Percentiles rank a stretch among this genome's conserved stretches.
phyloP scores from a whole-genome alignment of 2,113 vertebrate genomes.

The Gallinago paraguaiae region DNA sequence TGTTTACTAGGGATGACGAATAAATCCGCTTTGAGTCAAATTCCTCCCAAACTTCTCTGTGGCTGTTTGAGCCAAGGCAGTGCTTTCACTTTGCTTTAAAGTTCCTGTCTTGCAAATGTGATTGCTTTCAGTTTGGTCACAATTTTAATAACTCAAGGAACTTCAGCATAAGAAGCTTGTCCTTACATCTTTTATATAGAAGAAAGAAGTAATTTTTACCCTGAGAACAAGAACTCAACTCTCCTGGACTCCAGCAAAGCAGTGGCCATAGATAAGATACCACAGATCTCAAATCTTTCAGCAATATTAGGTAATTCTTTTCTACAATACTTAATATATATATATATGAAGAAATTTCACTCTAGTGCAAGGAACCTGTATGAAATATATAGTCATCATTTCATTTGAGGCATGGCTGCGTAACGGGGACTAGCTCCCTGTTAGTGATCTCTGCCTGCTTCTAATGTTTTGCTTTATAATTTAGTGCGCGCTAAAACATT shows the following conservation, averaged over 20 bases:
- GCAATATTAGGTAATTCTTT: slow-evolving; percentile 80
- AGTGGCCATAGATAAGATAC: slow-evolving; percentile 71
- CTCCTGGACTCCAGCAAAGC: slow-evolving; percentile 85
- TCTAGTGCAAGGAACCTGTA: background rate
- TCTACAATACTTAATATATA: background rate
- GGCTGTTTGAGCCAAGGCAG: background rate
- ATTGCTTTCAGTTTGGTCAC: background rate
- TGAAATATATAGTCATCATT: background rate
- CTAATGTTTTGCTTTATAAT: background rate
- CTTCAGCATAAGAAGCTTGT: background rate
- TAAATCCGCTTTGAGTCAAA: background rate
- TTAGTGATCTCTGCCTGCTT: background rate
- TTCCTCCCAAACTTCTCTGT: background rate
- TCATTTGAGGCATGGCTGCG: background rate
- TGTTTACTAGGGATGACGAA: background rate
- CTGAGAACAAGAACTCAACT: slow-evolving; percentile 84
- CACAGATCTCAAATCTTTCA: slow-evolving; percentile 80
- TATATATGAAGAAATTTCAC: background rate
- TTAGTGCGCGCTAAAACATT: background rate
- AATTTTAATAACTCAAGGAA: background rate
- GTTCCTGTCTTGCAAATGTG: background rate
- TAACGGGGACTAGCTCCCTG: background rate
- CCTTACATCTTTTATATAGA: background rate
- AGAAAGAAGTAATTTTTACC: slow-evolving; percentile 28
- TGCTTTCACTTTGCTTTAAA: background rate